A percentile compares a stretch with the other conserved stretches of the same genome.
Evolutionary conservation across 2,888 invertebrate genomes (phyloP).

Genomic region (Eristalinus aeneus): DNA sequence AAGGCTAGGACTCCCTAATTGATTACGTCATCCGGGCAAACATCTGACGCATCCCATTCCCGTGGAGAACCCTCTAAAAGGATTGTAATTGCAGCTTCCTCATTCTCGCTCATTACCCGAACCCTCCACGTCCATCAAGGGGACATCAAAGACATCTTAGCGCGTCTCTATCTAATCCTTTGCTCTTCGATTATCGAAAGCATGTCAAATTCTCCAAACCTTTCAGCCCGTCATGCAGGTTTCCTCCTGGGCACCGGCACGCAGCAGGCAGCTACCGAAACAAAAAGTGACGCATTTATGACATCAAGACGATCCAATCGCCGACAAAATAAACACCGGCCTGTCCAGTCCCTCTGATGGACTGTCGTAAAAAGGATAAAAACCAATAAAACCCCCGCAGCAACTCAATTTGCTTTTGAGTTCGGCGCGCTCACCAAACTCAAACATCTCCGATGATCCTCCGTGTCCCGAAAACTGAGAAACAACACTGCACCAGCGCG

Average conservation of each 20-base stretch:
- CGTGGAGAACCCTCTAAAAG: constrained; percentile 33
- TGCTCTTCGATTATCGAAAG: constrained; percentile 45
- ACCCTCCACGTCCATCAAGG: not conserved
- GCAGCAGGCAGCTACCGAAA: constrained; percentile 47
- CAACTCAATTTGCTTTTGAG: constrained; percentile 32
- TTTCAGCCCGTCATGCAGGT: not conserved
- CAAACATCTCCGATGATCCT: constrained; percentile 27
- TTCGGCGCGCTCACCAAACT: constrained; percentile 20
- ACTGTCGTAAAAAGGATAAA: constrained; percentile 68
- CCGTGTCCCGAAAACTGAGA: constrained; percentile 24
- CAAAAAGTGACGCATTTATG: constrained; percentile 61
- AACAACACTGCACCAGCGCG: constrained; percentile 39
- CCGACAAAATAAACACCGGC: constrained; percentile 58
- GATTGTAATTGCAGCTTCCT: constrained; percentile 30
- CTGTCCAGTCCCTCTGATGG: constrained; percentile 54
- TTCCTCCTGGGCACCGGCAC: not conserved
- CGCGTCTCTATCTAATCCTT: constrained; percentile 39
- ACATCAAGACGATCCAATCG: constrained; percentile 45
- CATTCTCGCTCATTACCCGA: not conserved
- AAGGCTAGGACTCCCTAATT: not conserved
- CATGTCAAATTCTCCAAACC: constrained; percentile 58
- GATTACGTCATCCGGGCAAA: not conserved
- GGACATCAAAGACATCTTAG: constrained; percentile 45
- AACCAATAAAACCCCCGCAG: constrained; percentile 50
- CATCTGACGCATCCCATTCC: constrained; percentile 5